Evolutionary conservation across 2,797 vertebrate species (phyloP).

Genomic region (Moxostoma hubbsi): DNA sequence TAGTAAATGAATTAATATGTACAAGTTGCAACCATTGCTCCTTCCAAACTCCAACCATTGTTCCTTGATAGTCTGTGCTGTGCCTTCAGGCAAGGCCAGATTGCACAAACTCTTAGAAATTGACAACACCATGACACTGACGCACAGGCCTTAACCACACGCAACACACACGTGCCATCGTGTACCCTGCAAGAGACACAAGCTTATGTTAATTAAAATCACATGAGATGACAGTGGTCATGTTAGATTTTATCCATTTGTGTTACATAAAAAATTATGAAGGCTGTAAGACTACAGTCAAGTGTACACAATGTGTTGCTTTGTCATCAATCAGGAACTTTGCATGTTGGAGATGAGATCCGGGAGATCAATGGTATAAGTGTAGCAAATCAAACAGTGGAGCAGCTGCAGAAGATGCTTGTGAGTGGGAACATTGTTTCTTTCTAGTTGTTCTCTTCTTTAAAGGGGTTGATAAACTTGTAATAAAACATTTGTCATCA

Average conservation of each 20-base stretch:
- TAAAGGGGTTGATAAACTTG: too few species aligned
- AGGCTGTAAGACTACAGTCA: neutral
- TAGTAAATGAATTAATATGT: neutral
- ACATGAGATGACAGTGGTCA: neutral
- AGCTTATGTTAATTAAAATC: neutral
- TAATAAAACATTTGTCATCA: too few species aligned
- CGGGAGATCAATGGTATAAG: constrained; percentile 96
- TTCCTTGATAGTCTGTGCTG: neutral
- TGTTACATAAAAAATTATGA: neutral
- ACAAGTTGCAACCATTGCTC: neutral
- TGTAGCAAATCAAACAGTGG: constrained; percentile 97
- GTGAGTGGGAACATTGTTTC: constrained; percentile 65
- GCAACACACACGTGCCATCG: neutral
- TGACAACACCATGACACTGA: neutral
- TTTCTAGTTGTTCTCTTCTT: neutral
- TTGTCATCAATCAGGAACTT: constrained; percentile 80
- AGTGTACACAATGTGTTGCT: neutral
- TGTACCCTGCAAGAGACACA: neutral
- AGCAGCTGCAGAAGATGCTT: constrained; percentile 98
- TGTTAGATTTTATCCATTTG: neutral
- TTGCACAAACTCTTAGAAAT: neutral
- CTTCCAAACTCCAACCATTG: neutral
- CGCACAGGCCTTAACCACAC: constrained; percentile 1
- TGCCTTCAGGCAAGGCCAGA: neutral
- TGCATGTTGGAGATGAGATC: constrained; percentile 96